These are phyloP conservation scores for Latrodectus hesperus DNA, from an alignment of 2,888 invertebrate genomes.

Conservation along the genomic window DNA sequence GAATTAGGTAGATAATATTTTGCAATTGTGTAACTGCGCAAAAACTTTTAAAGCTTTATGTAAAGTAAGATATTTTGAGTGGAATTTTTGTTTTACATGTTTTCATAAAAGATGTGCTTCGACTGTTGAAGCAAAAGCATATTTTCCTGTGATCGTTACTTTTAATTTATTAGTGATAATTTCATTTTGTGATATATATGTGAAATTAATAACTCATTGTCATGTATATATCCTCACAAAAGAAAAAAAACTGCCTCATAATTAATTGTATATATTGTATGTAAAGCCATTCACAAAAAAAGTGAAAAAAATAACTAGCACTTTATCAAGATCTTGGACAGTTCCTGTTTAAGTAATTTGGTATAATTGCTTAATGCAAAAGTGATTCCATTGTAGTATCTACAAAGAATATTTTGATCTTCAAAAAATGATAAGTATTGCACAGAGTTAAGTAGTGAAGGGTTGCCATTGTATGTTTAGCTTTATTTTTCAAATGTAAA, in stretches of 20 bases:
- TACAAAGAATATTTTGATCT: background rate
- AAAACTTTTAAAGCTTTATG: background rate
- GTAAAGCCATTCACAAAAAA: background rate
- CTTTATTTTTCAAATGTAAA: too few relatives aligned
- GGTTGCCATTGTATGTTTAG: background rate
- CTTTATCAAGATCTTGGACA: too few relatives aligned
- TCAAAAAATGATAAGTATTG: background rate
- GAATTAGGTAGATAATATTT: background rate
- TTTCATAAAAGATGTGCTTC: background rate
- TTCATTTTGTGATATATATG: slow-evolving; percentile 52
- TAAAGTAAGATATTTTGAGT: too few relatives aligned
- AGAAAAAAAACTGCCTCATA: background rate
- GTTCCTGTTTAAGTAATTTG: too few relatives aligned
- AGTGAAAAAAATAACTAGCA: background rate
- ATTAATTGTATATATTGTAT: background rate
- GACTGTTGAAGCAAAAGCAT: background rate
- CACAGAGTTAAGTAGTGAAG: background rate
- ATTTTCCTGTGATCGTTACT: slow-evolving; percentile 29
- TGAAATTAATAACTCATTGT: slow-evolving; percentile 10
- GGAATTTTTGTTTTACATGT: too few relatives aligned
- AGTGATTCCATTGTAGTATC: background rate
- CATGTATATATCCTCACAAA: background rate
- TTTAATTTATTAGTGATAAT: slow-evolving; percentile 43
- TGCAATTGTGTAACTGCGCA: background rate
- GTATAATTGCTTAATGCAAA: background rate